A percentile compares a stretch with the other conserved stretches of the same genome.
These are phyloP conservation scores for Orchesella flavescens DNA, from an alignment of 2,888 invertebrate genomes.

Conservation along the genomic window DNA sequence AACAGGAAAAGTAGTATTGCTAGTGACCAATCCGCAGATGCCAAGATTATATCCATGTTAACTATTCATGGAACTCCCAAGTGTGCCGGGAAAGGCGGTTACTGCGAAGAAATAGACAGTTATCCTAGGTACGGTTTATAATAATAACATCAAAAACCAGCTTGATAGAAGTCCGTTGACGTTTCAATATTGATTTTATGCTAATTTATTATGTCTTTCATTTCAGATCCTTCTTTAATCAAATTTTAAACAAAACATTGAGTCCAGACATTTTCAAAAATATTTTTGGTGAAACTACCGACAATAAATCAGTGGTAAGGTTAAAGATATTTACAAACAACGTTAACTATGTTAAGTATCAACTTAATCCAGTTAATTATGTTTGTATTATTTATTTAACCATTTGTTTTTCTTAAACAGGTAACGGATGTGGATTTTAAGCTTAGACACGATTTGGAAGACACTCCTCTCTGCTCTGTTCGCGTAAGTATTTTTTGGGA, in stretches of 20 bases:
- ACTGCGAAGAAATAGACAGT: conserved; percentile 65
- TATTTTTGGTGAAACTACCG: conserved; percentile 69
- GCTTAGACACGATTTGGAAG: conserved; percentile 48
- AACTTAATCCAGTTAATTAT: no score
- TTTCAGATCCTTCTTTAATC: conserved; percentile 65
- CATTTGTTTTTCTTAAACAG: conserved; percentile 11
- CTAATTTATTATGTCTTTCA: not conserved
- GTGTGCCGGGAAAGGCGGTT: conserved; percentile 59
- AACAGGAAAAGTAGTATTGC: conserved; percentile 38
- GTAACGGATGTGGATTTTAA: conserved; percentile 45
- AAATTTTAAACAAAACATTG: conserved; percentile 64
- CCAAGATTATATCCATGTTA: conserved; percentile 26
- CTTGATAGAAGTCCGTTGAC: not conserved
- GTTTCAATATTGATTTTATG: not conserved
- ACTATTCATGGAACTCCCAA: conserved; percentile 45
- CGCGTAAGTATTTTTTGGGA: conserved; percentile 38
- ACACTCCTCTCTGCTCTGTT: conserved; percentile 64
- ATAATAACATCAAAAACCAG: not conserved
- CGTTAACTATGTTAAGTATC: no score
- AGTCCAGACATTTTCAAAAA: conserved; percentile 67
- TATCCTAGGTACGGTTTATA: conserved; percentile 67
- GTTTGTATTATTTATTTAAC: not conserved
- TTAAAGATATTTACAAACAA: not conserved
- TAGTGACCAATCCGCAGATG: conserved; percentile 42
- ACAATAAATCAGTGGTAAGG: conserved; percentile 59